These are phyloP conservation scores for Eilema sororculum DNA, from an alignment of 2,888 invertebrate genomes.

Conservation along the genomic window DNA sequence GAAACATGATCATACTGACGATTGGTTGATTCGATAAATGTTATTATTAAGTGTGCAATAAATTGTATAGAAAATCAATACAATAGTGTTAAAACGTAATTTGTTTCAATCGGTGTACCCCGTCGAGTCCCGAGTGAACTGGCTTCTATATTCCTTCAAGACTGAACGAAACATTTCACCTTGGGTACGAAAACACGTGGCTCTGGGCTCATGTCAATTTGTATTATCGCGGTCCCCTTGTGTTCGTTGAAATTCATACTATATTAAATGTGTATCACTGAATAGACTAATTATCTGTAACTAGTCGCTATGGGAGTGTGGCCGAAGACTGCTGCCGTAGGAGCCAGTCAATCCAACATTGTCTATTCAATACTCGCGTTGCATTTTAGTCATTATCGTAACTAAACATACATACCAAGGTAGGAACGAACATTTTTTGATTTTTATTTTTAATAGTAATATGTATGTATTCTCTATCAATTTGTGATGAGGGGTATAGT, in stretches of 20 bases:
- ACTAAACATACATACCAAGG: background rate
- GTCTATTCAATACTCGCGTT: constrained; percentile 6
- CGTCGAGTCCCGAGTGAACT: constrained; percentile 72
- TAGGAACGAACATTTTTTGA: background rate
- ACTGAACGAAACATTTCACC: constrained; percentile 83
- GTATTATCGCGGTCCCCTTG: constrained; percentile 59
- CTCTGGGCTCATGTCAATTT: constrained; percentile 81
- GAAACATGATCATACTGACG: constrained; percentile 59
- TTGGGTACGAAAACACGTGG: constrained; percentile 68
- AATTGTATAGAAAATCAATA: constrained; percentile 79
- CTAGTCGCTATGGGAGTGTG: constrained; percentile 26
- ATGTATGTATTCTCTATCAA: constrained; percentile 5
- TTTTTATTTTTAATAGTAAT: background rate
- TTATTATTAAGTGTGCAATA: constrained; percentile 81
- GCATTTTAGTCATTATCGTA: background rate
- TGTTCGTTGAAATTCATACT: constrained; percentile 50
- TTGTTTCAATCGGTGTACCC: constrained; percentile 75
- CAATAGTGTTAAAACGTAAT: constrained; percentile 72
- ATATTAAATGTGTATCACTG: constrained; percentile 54
- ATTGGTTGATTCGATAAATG: constrained; percentile 65
- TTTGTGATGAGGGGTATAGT: constrained; percentile 10
- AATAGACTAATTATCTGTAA: constrained; percentile 48
- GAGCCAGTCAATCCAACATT: constrained; percentile 4
- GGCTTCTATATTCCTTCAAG: constrained; percentile 76
- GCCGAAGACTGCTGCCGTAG: constrained; percentile 1